Base-by-base conservation (phyloP, 2,888 invertebrate genomes). In the Callyntrura sp. region DNA sequence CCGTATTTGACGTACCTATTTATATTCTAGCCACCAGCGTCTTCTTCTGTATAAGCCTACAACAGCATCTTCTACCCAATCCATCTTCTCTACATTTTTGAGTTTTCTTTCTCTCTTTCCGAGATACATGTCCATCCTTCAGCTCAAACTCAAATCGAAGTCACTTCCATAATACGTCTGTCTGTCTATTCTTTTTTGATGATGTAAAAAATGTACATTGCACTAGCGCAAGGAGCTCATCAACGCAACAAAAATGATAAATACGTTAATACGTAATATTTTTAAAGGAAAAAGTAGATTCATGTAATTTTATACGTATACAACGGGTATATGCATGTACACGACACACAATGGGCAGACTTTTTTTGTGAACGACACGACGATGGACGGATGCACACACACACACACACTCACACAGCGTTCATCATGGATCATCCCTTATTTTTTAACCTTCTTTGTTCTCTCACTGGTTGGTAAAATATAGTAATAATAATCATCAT, bases 361-460 rank as follows among this genome's bases (percentile, higher is more conserved):
- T 45, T 17, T 17, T 25, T 76, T 51, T 14, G 4, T 68, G 35
- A 55, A 78, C 78, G 81, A 78, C 35, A n/a, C 78, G 81, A 78
- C n/a, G 35, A 60, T 55, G n/a, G 35, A 57, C 79, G 57, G 79
- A 81, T 35, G 60, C 9, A 70, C 20, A n/a, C 35, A 81, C 45
- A 8, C 12, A 17, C n/a, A 43, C 17, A 60, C 17, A 81, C 60
- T 4, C 35, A 35, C 35, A 35, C 6, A 35, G 35, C 35, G 35
- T 35, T 8, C 55, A 43, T 8, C 55, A 43, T 60, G 14, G 43
- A 60, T 60, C 81, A 35, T 55, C 23, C 73, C 25, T 76, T 51
- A 25, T 76, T 51, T 76, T 76, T 51, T 51, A 51, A 14, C 51
- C 25, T 76, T 25, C 51, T 76, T 76, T 76, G 76, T 76, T 76